Evolutionary conservation across 2,113 vertebrate genomes (phyloP), one percentile per base, ranked within the genome.

Genomic region (Drymodes brunneopygia): DNA sequence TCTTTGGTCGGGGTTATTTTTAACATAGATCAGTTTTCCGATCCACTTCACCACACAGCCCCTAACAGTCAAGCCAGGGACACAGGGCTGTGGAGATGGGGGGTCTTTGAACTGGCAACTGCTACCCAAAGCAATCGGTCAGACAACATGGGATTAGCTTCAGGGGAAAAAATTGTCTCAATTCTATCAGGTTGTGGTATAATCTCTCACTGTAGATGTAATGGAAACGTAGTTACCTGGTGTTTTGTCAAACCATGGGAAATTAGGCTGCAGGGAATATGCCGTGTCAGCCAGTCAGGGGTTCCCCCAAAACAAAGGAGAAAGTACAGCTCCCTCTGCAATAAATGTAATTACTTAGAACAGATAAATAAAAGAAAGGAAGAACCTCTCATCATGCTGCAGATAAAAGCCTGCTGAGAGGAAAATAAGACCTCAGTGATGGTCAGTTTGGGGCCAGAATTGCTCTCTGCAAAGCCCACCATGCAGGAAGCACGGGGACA

Each of bases 291-390:
- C 54, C 69, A 51, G 66, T 54, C 87, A 75, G 79, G 42, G 38
- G 28, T 73, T 92, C 56, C 72, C 10, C 2, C 88, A 81, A 83
- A 96, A 95, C 93, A 92, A 94, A 86, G 92, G 93, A 90, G 94
- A 96, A 95, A 94, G 80, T 92, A 33, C 67, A 29, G 56, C n/a
- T 82, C 44, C 10, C 56, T 3, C 48, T 13, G 1, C 80, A 93
- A 81, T 74, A 90, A 93, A 78, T 61, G 15, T 23, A 62, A 75
- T 93, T 60, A 48, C 73, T 92, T 83, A 48, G 51, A 70, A 60
- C 31, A 81, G 82, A 81, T 93, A 77, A 91, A 88, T 94, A n/a
- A 86, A 86, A 95, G 93, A 85, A 90, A 94, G 95, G 95, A 96
- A 88, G 88, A 83, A 29, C 33, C 38, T 93, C 82, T 94, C 86